A percentile compares a stretch with the other conserved stretches of the same genome.
Conservation (phyloP, 2,797 vertebrate species). For the Erithacus rubecula region DNA sequence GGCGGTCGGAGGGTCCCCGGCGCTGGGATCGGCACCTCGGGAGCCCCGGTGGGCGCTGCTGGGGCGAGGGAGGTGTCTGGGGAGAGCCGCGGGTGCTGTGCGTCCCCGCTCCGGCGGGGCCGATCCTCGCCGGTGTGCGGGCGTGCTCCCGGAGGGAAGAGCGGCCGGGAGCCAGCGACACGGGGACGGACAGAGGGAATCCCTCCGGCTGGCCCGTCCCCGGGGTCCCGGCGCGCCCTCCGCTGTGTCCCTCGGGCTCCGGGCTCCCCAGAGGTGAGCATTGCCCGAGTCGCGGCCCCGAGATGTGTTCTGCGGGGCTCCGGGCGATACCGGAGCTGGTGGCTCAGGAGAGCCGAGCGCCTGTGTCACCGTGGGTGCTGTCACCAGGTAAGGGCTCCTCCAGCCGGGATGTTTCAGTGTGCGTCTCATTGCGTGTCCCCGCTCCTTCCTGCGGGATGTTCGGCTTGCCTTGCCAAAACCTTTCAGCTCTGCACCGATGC, state of each 20-base stretch:
- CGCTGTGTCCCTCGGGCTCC: background rate
- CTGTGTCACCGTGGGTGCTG: no score
- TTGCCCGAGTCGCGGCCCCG: background rate
- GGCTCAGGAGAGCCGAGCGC: background rate
- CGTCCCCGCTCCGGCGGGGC: no score
- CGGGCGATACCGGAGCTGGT: no score
- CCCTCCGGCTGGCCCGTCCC: background rate
- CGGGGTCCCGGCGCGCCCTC: background rate
- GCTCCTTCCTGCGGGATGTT: rapidly evolving
- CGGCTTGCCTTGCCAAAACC: background rate
- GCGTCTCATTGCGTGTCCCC: rapidly evolving
- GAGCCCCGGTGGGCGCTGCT: rapidly evolving
- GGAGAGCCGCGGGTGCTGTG: no score
- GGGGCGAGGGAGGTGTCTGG: rapidly evolving
- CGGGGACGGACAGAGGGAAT: background rate
- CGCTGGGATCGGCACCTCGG: background rate
- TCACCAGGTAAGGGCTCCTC: background rate
- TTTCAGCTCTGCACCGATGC: background rate
- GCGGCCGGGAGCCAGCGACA: no score
- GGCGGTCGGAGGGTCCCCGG: rapidly evolving
- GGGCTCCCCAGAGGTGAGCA: constrained; percentile 19
- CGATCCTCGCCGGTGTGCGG: rapidly evolving
- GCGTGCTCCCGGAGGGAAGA: background rate
- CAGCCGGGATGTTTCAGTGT: rapidly evolving
- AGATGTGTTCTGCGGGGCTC: background rate